Conservation (phyloP, 2,888 invertebrate genomes). For the Protodeltote pygarga region DNA sequence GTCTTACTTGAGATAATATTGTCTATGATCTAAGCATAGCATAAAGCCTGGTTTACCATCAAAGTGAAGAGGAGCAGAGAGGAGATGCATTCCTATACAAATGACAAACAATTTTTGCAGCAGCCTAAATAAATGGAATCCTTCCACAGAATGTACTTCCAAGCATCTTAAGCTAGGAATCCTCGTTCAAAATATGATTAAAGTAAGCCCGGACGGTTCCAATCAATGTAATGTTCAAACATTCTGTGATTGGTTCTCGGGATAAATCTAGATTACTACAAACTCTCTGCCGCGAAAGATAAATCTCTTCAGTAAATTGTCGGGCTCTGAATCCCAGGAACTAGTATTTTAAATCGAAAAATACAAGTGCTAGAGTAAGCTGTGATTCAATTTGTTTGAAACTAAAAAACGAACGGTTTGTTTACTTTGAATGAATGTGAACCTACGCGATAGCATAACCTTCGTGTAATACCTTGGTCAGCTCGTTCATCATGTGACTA, state of each 20-base stretch:
- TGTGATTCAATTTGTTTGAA: conserved; percentile 2
- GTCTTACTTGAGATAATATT: too few relatives aligned
- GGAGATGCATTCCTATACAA: too few relatives aligned
- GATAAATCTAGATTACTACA: conserved; percentile 17
- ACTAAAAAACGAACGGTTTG: background rate
- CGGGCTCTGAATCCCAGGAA: conserved; percentile 5
- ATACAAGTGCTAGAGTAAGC: background rate
- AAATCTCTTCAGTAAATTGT: conserved; percentile 16
- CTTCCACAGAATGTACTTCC: too few relatives aligned
- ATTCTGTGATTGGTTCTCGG: conserved; percentile 29
- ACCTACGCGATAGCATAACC: too few relatives aligned
- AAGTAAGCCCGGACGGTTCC: conserved; percentile 3
- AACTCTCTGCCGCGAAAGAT: conserved; percentile 9
- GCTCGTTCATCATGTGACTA: conserved; percentile 66
- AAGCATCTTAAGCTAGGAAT: background rate
- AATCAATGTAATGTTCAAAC: conserved; percentile 23
- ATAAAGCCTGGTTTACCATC: too few relatives aligned
- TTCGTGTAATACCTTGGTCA: conserved; percentile 66
- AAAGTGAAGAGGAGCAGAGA: too few relatives aligned
- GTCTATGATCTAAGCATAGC: too few relatives aligned
- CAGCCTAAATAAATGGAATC: too few relatives aligned
- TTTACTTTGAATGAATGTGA: too few relatives aligned
- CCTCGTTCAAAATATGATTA: conserved; percentile 6
- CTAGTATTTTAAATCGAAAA: conserved; percentile 19
- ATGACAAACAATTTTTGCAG: too few relatives aligned